These are phyloP conservation scores for Hirtodrosophila alboralis DNA, from an alignment of 2,888 invertebrate genomes.

Conservation along the genomic window DNA sequence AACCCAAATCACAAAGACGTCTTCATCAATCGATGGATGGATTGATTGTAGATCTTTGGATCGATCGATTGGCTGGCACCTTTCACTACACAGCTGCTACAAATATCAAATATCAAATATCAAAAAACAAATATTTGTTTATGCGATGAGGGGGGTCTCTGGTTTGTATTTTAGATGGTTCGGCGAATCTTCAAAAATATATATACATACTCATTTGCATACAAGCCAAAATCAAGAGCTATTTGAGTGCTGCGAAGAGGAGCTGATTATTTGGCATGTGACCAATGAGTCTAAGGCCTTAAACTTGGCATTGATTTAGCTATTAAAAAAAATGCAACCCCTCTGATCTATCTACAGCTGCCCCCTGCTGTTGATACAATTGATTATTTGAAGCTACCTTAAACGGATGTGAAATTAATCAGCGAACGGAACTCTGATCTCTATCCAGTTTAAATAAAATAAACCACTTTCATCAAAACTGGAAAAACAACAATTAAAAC, in stretches of 20 bases:
- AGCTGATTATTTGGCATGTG: conserved; percentile 31
- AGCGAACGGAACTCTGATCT: conserved; percentile 54
- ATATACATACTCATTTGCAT: conserved; percentile 49
- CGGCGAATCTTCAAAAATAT: conserved; percentile 5
- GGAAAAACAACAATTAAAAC: conserved; percentile 43
- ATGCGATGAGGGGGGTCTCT: not conserved
- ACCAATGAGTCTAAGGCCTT: conserved; percentile 50
- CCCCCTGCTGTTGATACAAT: conserved; percentile 2
- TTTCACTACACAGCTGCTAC: conserved; percentile 53
- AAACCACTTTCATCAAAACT: conserved; percentile 63
- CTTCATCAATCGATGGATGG: conserved; percentile 40
- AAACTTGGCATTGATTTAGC: conserved; percentile 68
- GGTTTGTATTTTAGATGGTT: not conserved
- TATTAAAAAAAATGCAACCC: conserved; percentile 7
- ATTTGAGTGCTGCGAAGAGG: conserved; percentile 20
- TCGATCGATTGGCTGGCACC: conserved; percentile 40
- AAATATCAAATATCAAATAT: conserved; percentile 39
- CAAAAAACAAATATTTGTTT: conserved; percentile 31
- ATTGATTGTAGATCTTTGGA: too few species aligned
- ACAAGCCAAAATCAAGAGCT: conserved; percentile 23
- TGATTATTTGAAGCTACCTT: conserved; percentile 36
- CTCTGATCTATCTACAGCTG: not conserved
- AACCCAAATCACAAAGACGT: conserved; percentile 40
- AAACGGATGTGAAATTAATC: conserved; percentile 50
- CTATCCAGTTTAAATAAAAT: conserved; percentile 19